Conservation (phyloP, 2,888 invertebrate species). For the Gryllus longicercus region DNA sequence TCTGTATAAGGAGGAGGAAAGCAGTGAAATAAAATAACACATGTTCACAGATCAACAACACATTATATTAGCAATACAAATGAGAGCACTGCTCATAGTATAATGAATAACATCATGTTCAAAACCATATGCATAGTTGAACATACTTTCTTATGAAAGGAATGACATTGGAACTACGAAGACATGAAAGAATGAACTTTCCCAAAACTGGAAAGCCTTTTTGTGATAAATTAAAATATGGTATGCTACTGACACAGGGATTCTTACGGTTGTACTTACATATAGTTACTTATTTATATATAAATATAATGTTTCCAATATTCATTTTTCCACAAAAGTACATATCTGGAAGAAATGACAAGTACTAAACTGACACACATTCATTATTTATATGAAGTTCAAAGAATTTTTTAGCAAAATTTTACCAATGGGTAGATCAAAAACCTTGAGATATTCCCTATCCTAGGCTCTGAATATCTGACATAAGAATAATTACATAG, state of each 20-base stretch:
- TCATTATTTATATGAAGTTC: neutral
- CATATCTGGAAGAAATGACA: conserved; percentile 17
- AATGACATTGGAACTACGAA: conserved; percentile 8
- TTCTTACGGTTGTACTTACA: neutral
- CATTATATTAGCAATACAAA: conserved; percentile 17
- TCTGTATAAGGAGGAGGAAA: neutral
- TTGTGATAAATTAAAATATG: conserved; percentile 1
- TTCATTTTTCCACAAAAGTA: conserved; percentile 11
- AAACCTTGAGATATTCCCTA: neutral
- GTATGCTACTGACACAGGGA: neutral
- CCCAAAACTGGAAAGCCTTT: neutral
- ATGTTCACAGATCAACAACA: conserved; percentile 17
- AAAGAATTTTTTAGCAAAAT: conserved; percentile 2
- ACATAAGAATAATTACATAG: conserved; percentile 17
- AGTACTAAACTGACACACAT: neutral
- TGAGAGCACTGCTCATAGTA: neutral
- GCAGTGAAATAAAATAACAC: neutral
- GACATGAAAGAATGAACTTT: neutral
- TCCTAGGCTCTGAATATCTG: neutral
- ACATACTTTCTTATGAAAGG: neutral
- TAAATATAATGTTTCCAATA: conserved; percentile 17
- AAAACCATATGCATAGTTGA: neutral
- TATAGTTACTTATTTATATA: neutral
- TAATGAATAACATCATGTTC: neutral
- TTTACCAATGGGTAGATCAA: neutral